Evolutionary conservation across 2,888 invertebrate genomes (phyloP).

Genomic region (Acronicta alni): DNA sequence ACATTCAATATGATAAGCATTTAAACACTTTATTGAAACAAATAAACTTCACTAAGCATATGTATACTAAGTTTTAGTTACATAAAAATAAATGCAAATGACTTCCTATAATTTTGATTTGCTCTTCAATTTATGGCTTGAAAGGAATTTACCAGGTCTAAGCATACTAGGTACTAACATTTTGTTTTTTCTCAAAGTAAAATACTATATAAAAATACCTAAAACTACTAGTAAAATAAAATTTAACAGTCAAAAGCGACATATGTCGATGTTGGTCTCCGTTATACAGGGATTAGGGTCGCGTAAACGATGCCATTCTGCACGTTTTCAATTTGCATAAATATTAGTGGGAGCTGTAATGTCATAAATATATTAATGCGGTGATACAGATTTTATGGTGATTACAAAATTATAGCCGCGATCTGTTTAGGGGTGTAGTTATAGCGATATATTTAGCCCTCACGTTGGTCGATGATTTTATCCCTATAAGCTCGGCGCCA

Average conservation of each 20-base stretch:
- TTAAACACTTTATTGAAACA: background rate
- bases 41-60: too few species aligned
- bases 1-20: background rate
- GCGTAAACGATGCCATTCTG: constrained; percentile 84
- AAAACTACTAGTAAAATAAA: constrained; percentile 36
- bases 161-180: too few species aligned
- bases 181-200: too few species aligned
- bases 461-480: constrained; percentile 32
- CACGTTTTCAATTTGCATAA: constrained; percentile 89
- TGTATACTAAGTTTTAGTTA: too few species aligned
- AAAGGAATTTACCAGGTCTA: too few species aligned
- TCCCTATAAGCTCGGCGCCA: constrained; percentile 19
- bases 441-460: constrained; percentile 61
- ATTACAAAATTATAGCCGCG: constrained; percentile 83
- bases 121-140: too few species aligned
- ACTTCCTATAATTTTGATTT: too few species aligned
- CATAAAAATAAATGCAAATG: too few species aligned
- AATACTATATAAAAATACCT: background rate
- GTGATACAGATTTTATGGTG: constrained; percentile 89
- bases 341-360: constrained; percentile 86
- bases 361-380: constrained; percentile 88
- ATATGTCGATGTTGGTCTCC: constrained; percentile 76
- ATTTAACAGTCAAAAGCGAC: constrained; percentile 65
- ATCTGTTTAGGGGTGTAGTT: constrained; percentile 71
- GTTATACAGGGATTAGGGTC: constrained; percentile 77